Conservation (phyloP, 2,888 invertebrate species). For the Poecilus cupreus region DNA sequence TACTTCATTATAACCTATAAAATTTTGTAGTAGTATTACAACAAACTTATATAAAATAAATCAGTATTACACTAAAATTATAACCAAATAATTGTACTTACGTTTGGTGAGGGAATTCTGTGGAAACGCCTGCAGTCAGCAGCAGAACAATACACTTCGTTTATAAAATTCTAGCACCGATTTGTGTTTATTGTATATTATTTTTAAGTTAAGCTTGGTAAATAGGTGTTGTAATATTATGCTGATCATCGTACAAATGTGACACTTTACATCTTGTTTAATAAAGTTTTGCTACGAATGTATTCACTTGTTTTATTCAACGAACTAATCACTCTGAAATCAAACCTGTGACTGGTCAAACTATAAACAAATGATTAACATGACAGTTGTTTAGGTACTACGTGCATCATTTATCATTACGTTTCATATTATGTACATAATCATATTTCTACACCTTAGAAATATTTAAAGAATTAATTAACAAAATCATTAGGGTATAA, state of each 20-base stretch:
- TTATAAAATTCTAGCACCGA: constrained; percentile 31
- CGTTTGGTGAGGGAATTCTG: constrained; percentile 4
- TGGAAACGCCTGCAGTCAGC: background rate
- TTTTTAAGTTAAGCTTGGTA: constrained; percentile 27
- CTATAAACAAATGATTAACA: background rate
- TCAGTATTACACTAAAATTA: constrained; percentile 21
- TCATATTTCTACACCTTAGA: background rate
- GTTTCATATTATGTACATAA: background rate
- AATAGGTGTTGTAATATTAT: constrained; percentile 35
- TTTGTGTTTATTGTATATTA: constrained; percentile 7
- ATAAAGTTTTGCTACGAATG: constrained; percentile 57
- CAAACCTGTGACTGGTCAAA: background rate
- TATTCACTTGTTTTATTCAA: background rate
- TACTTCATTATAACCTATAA: too few species aligned
- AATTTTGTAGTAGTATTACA: background rate
- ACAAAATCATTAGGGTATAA: background rate
- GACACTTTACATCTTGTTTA: constrained; percentile 50
- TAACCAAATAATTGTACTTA: background rate
- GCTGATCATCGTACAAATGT: constrained; percentile 56
- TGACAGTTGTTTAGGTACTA: too few species aligned
- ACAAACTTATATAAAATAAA: constrained; percentile 4
- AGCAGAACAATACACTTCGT: constrained; percentile 38
- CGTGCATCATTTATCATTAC: too few species aligned
- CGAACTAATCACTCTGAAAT: background rate
- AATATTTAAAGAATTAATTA: too few species aligned